Evolutionary conservation across 2,113 vertebrate species (phyloP).

Genomic region (Heterotis niloticus): DNA sequence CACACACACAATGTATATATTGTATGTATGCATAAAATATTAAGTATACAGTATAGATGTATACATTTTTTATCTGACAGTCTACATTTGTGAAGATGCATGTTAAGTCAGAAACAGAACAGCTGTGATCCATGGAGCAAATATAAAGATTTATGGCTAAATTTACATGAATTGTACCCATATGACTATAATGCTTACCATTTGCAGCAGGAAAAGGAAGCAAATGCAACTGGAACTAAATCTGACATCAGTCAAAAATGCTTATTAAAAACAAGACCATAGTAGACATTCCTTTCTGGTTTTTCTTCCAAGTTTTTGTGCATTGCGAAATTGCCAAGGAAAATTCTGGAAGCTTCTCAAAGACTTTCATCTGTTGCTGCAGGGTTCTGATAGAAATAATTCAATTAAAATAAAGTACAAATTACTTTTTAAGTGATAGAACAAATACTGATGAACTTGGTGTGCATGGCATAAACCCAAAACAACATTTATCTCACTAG

Average conservation of each 20-base stretch:
- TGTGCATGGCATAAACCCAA: no score
- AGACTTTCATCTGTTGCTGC: not conserved
- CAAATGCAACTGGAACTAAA: not conserved
- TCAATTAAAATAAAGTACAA: no score
- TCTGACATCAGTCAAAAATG: slow-evolving; percentile 14
- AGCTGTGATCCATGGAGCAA: not conserved
- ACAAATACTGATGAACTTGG: no score
- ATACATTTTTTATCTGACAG: not conserved
- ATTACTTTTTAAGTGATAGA: no score
- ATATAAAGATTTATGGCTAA: not conserved
- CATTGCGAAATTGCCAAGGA: not conserved
- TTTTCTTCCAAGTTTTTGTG: not conserved
- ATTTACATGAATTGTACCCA: not conserved
- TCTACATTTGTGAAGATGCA: not conserved
- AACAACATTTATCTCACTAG: no score
- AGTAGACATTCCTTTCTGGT: not conserved
- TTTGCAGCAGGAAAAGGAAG: not conserved
- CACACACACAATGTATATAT: not conserved
- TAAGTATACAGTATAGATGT: not conserved
- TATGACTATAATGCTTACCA: not conserved
- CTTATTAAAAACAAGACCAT: slow-evolving; percentile 6
- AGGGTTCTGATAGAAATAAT: not conserved
- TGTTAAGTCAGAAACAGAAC: no score
- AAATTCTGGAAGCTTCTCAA: not conserved
- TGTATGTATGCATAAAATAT: not conserved